Evolutionary conservation across 92 coral and sea anemone species (phyloP), one percentile per base, ranked within the genome.

Genomic region (Porites evermanni): DNA sequence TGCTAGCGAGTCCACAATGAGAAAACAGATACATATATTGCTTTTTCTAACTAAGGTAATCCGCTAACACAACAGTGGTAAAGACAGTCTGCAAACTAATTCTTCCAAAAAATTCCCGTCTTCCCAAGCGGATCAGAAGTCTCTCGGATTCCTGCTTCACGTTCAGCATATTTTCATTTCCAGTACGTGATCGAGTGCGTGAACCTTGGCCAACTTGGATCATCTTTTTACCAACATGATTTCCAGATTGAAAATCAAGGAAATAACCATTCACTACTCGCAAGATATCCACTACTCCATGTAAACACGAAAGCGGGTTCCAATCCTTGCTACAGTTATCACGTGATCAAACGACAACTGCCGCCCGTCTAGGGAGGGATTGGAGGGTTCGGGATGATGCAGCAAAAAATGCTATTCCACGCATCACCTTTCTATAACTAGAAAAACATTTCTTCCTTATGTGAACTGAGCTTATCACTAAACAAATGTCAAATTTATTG

Each of bases 131-230:
- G 53, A 51, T 59, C 8, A 16, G 6, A 51, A 2, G 14, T 53
- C 20, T 1, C 21, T 14, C 58, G 24, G 59, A 68, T 53, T 68
- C 67, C 50, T 51, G 29, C 1, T 21, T 14, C 65, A 72, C 20
- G 77, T 81, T 81, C 78, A 78, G 86, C 78, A 81, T 60, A 60
- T 47, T 80, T 74, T 16, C 58, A 51, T 74, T 56, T 12, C 10
- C 24, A 26, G 20, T 20, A 69, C 12, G 26, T 12, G 8, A 73
- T 73, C 26, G 63, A 21, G 61, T 51, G 14, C 24, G 29, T 50
- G 77, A 54, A 29, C 32, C 7, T 29, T 7, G 24, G 16, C n/a
- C 58, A 71, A 38, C 11, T n/a, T 1, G 26, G 58, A 67, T 71
- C 70, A 70, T 32, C 58, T 32, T 70, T 70, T 81, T 4, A 5